Conservation (phyloP, 2,888 invertebrate genomes). For the Melanargia galathea region DNA sequence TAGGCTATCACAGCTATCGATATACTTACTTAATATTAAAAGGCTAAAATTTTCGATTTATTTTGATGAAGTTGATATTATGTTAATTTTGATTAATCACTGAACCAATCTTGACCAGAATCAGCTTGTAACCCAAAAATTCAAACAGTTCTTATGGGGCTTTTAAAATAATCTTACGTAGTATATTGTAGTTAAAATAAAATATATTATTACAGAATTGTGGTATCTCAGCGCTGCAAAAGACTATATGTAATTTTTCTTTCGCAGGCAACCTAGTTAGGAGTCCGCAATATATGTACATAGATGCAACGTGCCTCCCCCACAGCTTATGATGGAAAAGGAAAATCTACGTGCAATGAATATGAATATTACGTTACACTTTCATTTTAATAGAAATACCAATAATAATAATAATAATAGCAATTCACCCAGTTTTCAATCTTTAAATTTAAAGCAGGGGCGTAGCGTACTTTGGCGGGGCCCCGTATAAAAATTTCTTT, state of each 20-base stretch:
- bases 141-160: too few relatives aligned
- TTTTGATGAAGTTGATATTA: too few relatives aligned
- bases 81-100: too few relatives aligned
- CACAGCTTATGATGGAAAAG: conserved; percentile 23
- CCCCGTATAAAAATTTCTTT: too few relatives aligned
- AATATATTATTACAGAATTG: not conserved
- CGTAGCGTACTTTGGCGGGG: too few relatives aligned
- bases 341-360: conserved; percentile 27
- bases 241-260: conserved; percentile 10
- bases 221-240: conserved; percentile 3
- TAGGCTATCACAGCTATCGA: too few relatives aligned
- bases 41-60: too few relatives aligned
- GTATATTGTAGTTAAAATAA: not conserved
- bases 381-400: not conserved
- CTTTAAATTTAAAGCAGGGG: not conserved
- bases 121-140: too few relatives aligned
- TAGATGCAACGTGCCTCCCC: conserved; percentile 30
- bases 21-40: too few relatives aligned
- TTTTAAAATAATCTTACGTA: too few relatives aligned
- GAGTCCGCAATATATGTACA: conserved; percentile 34
- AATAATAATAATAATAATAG: not conserved
- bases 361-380: conserved; percentile 9
- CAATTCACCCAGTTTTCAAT: not conserved
- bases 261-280: conserved; percentile 29
- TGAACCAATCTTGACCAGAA: too few relatives aligned